These are phyloP conservation scores for Anguilla megastoma DNA, from an alignment of 2,797 vertebrate species.

Conservation along the genomic window DNA sequence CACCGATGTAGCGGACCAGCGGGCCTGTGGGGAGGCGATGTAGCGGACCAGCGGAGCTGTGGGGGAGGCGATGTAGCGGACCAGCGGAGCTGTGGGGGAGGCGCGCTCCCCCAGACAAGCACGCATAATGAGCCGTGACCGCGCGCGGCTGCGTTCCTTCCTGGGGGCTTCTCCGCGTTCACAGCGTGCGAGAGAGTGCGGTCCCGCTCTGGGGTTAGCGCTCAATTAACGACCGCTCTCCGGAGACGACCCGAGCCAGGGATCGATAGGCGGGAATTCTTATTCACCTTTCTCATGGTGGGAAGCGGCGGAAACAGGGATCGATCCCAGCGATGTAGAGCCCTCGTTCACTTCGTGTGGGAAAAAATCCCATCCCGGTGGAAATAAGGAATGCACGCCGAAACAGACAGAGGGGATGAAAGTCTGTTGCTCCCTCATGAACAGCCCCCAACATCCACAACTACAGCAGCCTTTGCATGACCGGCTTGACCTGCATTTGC, in stretches of 20 bases:
- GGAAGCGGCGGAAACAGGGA: conserved; percentile 32
- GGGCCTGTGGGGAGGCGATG: neutral
- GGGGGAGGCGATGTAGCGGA: neutral
- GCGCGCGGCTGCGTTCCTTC: conserved; percentile 57
- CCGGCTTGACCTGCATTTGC: neutral
- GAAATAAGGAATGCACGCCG: neutral
- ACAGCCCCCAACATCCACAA: neutral
- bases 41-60: conserved; percentile 23
- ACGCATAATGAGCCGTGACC: conserved; percentile 66
- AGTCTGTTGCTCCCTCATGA: neutral
- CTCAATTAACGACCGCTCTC: conserved; percentile 58
- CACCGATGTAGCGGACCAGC: conserved; percentile 10
- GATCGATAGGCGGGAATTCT: conserved; percentile 56
- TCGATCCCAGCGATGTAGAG: conserved; percentile 45
- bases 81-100: neutral
- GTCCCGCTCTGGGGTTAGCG: conserved; percentile 53
- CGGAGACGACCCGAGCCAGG: conserved; percentile 39
- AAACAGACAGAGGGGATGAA: neutral
- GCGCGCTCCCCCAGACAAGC: conserved; percentile 43
- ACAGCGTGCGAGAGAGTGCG: conserved; percentile 57
- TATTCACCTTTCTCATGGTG: conserved; percentile 35
- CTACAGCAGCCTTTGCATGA: neutral
- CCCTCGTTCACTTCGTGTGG: conserved; percentile 38
- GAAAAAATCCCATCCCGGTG: conserved; percentile 1
- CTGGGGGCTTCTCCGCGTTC: conserved; percentile 48